Base-by-base conservation (phyloP, 37 sponge, comb jelly and placozoan genomes). In the Cladorhizidae sp. region DNA sequence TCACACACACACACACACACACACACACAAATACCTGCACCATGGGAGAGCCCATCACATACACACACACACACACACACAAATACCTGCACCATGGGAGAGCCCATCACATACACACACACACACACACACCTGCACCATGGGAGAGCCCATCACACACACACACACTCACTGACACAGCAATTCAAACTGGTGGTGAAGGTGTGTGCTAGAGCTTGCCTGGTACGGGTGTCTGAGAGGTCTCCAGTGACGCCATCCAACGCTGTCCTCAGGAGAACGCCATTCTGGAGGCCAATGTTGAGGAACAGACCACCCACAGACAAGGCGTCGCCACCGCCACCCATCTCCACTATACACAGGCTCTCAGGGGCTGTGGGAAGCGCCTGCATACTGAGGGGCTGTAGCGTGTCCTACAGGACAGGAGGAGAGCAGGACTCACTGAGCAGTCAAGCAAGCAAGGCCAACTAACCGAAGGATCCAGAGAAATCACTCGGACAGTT, bases 191-290 rank as follows among this genome's bases (percentile, higher is more conserved):
- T 45, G 49, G 5, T 68, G 21, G 31, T 37, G 35, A 31, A 20
- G 35, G 25, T 7, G 6, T 6, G 12, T n/a, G 40, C 50, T 7
- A 8, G 1, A 39, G 49, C 56, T 50, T 9, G 94, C 95, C 99
- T 90, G 52, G 99, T 98, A 32, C 99, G 82, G 17, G 99, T 98
- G 56, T 98, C 99, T 49, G 99, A 96, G 62, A 98, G 87, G 42
- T 98, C 97, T 1, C 99, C 99, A 45, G 97, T 98, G 31, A 98
- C 93, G 14, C 80, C 36, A 58, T 98, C 99, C 68, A 98, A 77
- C 25, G 93, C 97, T 20, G 97, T 98, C 39, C 97, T 49, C 50
- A 96, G 86, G 35, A 98, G 74, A 14, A 98, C 99, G 31, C 99
- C 99, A 78, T 96, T 98, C 75, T 87, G 89, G 40, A 98, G 89